Conservation (phyloP, 1,140 invertebrate genomes). For the Pseudachorutes palmiensis region DNA sequence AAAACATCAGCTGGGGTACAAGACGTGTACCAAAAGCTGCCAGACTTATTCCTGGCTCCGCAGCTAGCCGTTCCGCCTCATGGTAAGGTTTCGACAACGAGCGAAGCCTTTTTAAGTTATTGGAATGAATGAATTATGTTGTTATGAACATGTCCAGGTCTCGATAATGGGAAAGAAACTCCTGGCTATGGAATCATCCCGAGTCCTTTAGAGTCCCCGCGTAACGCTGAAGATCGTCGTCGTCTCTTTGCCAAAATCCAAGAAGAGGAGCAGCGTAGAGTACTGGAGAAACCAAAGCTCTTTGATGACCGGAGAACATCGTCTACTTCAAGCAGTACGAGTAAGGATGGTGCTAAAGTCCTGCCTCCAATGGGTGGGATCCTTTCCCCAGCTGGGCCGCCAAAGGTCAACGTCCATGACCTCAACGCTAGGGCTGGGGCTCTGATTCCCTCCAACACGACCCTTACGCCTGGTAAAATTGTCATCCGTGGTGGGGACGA, state of each 20-base stretch:
- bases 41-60: constrained; percentile 36
- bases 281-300: constrained; percentile 33
- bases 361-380: constrained; percentile 4
- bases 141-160: not conserved
- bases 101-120: not conserved
- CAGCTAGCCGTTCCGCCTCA: constrained; percentile 20
- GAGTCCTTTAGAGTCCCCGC: constrained; percentile 25
- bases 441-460: not conserved
- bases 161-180: not conserved
- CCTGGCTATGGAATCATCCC: constrained; percentile 15
- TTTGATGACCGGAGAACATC: constrained; percentile 15
- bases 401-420: not conserved
- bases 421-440: not conserved
- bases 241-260: constrained; percentile 33
- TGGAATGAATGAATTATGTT: not conserved
- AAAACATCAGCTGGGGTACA: constrained; percentile 31
- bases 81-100: not conserved
- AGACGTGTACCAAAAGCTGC: constrained; percentile 37
- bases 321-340: constrained; percentile 16
- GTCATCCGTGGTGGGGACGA: constrained; percentile 49
- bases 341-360: not conserved
- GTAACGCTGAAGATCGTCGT: constrained; percentile 29
- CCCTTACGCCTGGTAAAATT: not conserved
- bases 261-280: constrained; percentile 21
- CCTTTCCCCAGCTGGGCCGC: not conserved